Evolutionary conservation across 1,140 invertebrate genomes (phyloP).

Genomic region (Lethrus apterus): DNA sequence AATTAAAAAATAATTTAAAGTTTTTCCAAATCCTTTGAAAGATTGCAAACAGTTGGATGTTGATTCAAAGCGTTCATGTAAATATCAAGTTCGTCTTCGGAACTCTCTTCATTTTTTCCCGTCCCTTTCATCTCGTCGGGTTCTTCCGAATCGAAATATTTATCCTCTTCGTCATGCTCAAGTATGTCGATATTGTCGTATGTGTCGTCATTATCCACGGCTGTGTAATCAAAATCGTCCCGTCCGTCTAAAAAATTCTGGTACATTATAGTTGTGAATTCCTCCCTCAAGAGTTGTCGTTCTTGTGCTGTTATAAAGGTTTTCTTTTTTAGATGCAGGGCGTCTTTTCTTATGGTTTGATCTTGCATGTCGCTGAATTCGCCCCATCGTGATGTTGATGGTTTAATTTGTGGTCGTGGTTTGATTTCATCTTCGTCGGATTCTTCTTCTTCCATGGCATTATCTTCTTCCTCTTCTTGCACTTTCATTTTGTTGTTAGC

Average conservation of each 20-base stretch:
- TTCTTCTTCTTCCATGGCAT: constrained; percentile 40
- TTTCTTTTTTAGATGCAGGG: constrained; percentile 29
- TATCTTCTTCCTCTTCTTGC: constrained; percentile 55
- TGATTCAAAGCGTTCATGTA: constrained; percentile 62
- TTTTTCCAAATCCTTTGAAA: constrained; percentile 31
- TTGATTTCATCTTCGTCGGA: constrained; percentile 18
- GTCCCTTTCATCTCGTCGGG: constrained; percentile 47
- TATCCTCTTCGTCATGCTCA: constrained; percentile 74
- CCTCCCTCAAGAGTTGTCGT: constrained; percentile 62
- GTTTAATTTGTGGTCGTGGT: constrained; percentile 3
- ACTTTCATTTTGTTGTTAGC: constrained; percentile 53
- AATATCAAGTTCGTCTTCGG: constrained; percentile 63
- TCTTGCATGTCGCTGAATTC: constrained; percentile 37
- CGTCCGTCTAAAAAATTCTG: constrained; percentile 76
- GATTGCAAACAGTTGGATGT: constrained; percentile 37
- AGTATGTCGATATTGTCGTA: constrained; percentile 69
- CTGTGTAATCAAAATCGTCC: constrained; percentile 81
- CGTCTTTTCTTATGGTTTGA: constrained; percentile 13
- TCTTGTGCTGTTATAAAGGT: constrained; percentile 49
- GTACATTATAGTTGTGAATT: constrained; percentile 85
- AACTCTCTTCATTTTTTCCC: constrained; percentile 32
- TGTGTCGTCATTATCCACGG: constrained; percentile 66
- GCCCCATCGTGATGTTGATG: constrained; percentile 42
- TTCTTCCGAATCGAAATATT: constrained; percentile 79
- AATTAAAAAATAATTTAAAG: constrained; percentile 13